These are phyloP conservation scores for Drosophila kanapiae DNA, from an alignment of 1,140 invertebrate species.

Conservation along the genomic window DNA sequence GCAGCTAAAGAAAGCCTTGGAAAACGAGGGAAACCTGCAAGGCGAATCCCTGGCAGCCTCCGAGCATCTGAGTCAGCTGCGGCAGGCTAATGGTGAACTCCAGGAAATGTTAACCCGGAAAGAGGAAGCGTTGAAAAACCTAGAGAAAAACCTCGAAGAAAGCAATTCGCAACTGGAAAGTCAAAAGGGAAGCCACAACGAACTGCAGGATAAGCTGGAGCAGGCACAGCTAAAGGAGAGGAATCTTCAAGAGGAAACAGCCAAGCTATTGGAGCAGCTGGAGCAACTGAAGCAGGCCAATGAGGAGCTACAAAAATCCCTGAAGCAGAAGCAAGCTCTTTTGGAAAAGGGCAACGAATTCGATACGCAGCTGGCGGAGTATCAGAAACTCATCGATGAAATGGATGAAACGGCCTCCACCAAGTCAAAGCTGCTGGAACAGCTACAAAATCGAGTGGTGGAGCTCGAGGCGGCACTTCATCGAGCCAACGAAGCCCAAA, in stretches of 20 bases:
- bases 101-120: slow-evolving; percentile 4
- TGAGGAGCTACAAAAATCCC: slow-evolving; percentile 14
- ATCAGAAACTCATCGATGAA: slow-evolving; percentile 77
- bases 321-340: slow-evolving; percentile 34
- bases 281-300: slow-evolving; percentile 19
- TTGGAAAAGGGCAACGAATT: slow-evolving; percentile 63
- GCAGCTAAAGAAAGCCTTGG: background rate
- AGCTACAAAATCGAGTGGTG: slow-evolving; percentile 43
- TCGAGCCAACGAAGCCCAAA: slow-evolving; percentile 42
- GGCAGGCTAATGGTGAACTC: slow-evolving; percentile 33
- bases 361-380: slow-evolving; percentile 58
- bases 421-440: slow-evolving; percentile 46
- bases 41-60: background rate
- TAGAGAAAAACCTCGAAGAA: slow-evolving; percentile 11
- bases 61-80: slow-evolving; percentile 30
- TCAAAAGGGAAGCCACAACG: slow-evolving; percentile 13
- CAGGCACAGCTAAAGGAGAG: slow-evolving; percentile 36
- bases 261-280: slow-evolving; percentile 23
- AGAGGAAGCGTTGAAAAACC: background rate
- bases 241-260: slow-evolving; percentile 7
- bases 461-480: slow-evolving; percentile 56
- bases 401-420: slow-evolving; percentile 64
- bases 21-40: slow-evolving; percentile 16
- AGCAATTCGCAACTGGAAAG: slow-evolving; percentile 1
- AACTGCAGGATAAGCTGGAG: slow-evolving; percentile 52